These are phyloP conservation scores for Ferrisia virgata DNA, from an alignment of 2,888 invertebrate species.

Conservation along the genomic window DNA sequence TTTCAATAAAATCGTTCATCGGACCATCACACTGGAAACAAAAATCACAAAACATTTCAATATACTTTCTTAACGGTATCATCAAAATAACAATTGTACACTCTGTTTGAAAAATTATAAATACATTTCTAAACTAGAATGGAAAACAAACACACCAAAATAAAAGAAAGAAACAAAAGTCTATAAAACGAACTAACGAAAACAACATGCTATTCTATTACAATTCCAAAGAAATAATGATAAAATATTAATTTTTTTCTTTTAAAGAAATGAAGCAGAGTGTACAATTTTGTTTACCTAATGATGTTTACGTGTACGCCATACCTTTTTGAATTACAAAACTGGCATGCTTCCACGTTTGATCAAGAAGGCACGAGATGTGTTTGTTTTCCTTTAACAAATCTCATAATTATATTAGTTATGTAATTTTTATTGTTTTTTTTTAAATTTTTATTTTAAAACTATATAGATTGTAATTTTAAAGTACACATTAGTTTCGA, in stretches of 20 bases:
- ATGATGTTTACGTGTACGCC: conserved; percentile 16
- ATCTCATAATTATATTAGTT: conserved; percentile 29
- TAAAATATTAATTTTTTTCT: background rate
- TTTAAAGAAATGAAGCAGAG: conserved; percentile 11
- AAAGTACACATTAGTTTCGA: no score
- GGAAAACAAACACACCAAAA: conserved; percentile 44
- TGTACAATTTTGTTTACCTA: conserved; percentile 35
- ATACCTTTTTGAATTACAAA: conserved; percentile 43
- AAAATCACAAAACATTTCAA: background rate
- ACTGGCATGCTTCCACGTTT: conserved; percentile 37
- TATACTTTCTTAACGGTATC: background rate
- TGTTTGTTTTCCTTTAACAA: conserved; percentile 42
- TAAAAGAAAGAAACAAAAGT: conserved; percentile 11
- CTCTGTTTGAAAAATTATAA: conserved; percentile 32
- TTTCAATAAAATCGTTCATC: conserved; percentile 62
- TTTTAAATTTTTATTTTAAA: background rate
- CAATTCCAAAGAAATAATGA: background rate
- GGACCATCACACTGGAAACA: conserved; percentile 42
- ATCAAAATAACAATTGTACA: conserved; percentile 28
- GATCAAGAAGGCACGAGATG: conserved; percentile 33
- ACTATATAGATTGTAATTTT: background rate
- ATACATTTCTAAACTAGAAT: conserved; percentile 4
- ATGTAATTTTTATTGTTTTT: background rate
- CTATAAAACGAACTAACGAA: conserved; percentile 24
- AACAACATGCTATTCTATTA: conserved; percentile 22